A percentile compares a stretch with the other conserved stretches of the same genome.
phyloP scores from a whole-genome alignment of 2,797 vertebrate species.

The Siniperca obscura region DNA sequence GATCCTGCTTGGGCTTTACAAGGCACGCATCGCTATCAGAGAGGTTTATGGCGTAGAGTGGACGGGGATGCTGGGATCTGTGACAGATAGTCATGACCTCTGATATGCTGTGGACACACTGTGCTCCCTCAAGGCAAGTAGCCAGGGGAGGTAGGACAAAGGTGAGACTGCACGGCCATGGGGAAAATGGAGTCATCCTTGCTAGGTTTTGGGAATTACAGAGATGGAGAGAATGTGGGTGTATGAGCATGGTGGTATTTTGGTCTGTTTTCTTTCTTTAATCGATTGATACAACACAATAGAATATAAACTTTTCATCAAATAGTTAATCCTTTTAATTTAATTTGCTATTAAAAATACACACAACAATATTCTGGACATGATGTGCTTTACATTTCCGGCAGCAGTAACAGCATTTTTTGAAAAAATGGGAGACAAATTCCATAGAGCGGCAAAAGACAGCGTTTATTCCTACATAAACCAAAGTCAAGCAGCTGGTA shows the following conservation, averaged over 20 bases:
- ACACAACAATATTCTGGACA: not conserved
- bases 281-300: not conserved
- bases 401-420: not conserved
- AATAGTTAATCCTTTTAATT: not conserved
- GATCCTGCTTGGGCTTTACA: not conserved
- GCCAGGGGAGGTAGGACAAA: slow-evolving; percentile 53
- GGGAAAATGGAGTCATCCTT: slow-evolving; percentile 50
- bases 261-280: slow-evolving; percentile 3
- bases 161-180: slow-evolving; percentile 37
- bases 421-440: not conserved
- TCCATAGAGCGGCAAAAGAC: not conserved
- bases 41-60: not conserved
- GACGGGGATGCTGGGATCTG: slow-evolving; percentile 30
- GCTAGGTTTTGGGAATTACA: slow-evolving; percentile 34
- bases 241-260: not conserved
- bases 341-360: not conserved
- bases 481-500: slow-evolving; percentile 1
- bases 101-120: slow-evolving; percentile 19
- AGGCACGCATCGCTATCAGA: slow-evolving; percentile 5
- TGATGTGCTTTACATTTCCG: not conserved
- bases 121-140: slow-evolving; percentile 17
- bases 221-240: slow-evolving; percentile 16
- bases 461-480: not conserved
- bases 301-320: not conserved
- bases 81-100: slow-evolving; percentile 41